Conservation (phyloP, 2,113 vertebrate genomes). For the Litocranius walleri region DNA sequence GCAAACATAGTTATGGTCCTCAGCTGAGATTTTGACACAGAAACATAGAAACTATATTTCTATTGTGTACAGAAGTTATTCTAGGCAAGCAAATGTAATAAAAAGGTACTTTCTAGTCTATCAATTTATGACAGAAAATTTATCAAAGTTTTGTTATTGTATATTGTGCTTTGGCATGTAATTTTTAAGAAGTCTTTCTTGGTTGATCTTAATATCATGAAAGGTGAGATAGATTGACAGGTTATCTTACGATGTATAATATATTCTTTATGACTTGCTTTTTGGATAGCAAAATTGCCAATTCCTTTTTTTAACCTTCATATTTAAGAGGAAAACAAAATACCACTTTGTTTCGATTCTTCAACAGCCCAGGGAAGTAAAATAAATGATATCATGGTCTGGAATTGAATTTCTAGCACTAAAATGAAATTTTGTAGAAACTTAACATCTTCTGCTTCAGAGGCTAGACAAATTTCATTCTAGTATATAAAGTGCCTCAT, state of each 20-base stretch:
- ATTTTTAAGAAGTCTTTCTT: constrained; percentile 20
- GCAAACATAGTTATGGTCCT: constrained; percentile 19
- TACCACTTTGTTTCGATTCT: constrained; percentile 28
- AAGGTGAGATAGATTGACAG: not conserved
- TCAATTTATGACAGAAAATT: constrained; percentile 1
- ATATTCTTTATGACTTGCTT: not conserved
- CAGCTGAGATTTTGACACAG: not conserved
- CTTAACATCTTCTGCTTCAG: not conserved
- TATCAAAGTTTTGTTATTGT: not conserved
- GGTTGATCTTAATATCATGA: constrained; percentile 10
- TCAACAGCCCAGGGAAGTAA: not conserved
- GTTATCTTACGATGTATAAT: not conserved
- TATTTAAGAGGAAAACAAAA: constrained; percentile 39
- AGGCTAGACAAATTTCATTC: not conserved
- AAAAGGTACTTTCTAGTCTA: not conserved
- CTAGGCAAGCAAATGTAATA: not conserved
- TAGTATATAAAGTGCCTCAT: not conserved
- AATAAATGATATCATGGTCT: not conserved
- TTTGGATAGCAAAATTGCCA: not conserved
- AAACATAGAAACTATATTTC: not conserved
- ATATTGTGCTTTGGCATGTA: not conserved
- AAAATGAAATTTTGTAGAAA: not conserved
- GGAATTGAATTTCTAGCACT: constrained; percentile 2
- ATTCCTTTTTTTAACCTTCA: not conserved
- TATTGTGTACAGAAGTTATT: not conserved